Evolutionary conservation across 2,888 invertebrate species (phyloP).

Genomic region (Sepioteuthis lessoniana): DNA sequence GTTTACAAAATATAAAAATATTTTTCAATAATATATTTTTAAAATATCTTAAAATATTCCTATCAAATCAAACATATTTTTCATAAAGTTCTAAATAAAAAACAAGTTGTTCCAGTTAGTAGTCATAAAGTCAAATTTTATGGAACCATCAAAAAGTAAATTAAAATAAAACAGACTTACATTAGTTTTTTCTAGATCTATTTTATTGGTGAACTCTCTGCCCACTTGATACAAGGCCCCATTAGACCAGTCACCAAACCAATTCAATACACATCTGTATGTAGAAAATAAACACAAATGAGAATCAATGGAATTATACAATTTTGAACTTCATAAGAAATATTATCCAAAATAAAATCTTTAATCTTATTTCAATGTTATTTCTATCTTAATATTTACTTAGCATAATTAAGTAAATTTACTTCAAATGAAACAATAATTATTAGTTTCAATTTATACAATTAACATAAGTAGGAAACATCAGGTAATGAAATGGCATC

Average conservation of each 20-base stretch:
- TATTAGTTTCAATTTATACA: too few relatives aligned
- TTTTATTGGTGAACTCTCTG: slow-evolving; percentile 94
- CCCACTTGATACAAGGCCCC: slow-evolving; percentile 84
- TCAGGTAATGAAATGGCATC: too few relatives aligned
- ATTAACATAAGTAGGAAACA: too few relatives aligned
- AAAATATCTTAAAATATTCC: not conserved
- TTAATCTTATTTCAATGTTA: too few relatives aligned
- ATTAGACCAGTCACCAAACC: slow-evolving; percentile 99
- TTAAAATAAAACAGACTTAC: slow-evolving; percentile 61
- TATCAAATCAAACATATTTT: not conserved
- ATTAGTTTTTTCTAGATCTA: slow-evolving; percentile 86
- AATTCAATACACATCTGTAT: slow-evolving; percentile 91
- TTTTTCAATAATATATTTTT: too few relatives aligned
- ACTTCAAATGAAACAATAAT: too few relatives aligned
- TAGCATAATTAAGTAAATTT: too few relatives aligned
- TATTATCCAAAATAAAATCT: too few relatives aligned
- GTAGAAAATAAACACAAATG: not conserved
- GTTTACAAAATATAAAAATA: too few relatives aligned
- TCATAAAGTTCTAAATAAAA: not conserved
- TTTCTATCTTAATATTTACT: too few relatives aligned
- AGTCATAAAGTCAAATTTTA: not conserved
- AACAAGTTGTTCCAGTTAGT: not conserved
- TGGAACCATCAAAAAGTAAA: not conserved
- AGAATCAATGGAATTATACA: not conserved
- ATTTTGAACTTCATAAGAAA: too few relatives aligned